Evolutionary conservation across 2,113 vertebrate genomes (phyloP), one percentile per base, ranked within the genome.

Genomic region (Alethe diademata): DNA sequence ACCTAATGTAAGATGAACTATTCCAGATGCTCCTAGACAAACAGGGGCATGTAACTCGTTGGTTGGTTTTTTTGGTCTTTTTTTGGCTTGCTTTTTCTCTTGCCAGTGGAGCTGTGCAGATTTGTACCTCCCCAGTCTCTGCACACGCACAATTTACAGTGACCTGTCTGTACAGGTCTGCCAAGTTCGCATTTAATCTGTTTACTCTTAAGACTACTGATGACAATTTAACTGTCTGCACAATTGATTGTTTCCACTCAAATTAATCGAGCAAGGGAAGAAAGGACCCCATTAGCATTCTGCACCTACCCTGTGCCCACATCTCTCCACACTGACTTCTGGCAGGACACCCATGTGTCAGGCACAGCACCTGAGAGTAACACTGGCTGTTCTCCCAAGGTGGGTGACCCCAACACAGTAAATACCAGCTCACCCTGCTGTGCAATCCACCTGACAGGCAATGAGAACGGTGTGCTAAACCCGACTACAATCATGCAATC

Each of bases 351-450:
- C 23, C 57, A 31, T 0, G 0, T 9, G 31, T 22, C 61, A 76
- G 33, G 28, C 24, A 73, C 67, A 13, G 4, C 50, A 40, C 26
- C 9, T 12, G 31, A 45, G 15, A 36, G 28, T 3, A 38, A 69
- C 67, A 61, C 23, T 1, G 0, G 2, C 19, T 56, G 15, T 40
- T 60, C 65, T 69, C 50, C 38, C 48, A 78, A 67, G 19, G 3
- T 19, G 43, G 7, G 15, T 22, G 48, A 61, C 25, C 58, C 54
- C 3, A 60, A 12, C 0, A 0, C 13, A 47, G 29, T 7, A 43
- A 86, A 56, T 2, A 67, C 14, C 22, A 53, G 51, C 36, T 84
- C 33, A 47, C 12, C 9, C 66, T 69, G 70, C 57, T 65, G 66
- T n/a, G 28, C 54, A 73, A 57, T 35, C 47, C 66, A 75, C 53